These are phyloP conservation scores for Boloria euphrosyne DNA, from an alignment of 2,888 invertebrate genomes.

Conservation along the genomic window DNA sequence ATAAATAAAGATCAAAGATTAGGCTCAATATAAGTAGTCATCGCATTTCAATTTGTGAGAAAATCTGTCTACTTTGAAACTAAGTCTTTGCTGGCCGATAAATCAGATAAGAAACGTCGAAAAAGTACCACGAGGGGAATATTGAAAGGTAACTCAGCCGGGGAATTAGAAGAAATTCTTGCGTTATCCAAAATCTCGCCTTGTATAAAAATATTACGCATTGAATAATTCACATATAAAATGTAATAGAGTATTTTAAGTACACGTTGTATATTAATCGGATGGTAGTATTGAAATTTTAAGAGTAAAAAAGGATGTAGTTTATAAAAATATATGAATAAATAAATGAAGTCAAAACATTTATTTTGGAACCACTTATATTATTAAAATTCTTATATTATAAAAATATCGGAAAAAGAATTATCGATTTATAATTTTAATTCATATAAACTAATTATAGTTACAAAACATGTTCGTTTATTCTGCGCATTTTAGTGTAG, in stretches of 20 bases:
- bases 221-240: conserved; percentile 14
- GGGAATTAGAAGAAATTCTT: conserved; percentile 23
- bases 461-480: no score
- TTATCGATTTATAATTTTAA: no score
- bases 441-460: no score
- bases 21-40: conserved; percentile 19
- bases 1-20: conserved; percentile 22
- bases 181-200: conserved; percentile 22
- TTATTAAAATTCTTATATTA: no score
- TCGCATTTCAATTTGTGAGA: conserved; percentile 23
- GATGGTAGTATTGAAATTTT: neutral
- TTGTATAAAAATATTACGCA: conserved; percentile 17
- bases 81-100: conserved; percentile 24
- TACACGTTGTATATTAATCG: neutral
- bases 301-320: neutral
- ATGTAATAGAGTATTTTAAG: conserved; percentile 7
- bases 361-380: no score
- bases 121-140: conserved; percentile 37
- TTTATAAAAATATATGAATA: neutral
- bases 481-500: no score
- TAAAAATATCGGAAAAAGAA: no score
- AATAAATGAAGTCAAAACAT: no score
- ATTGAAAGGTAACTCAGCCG: conserved; percentile 35
- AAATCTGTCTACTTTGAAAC: conserved; percentile 22
- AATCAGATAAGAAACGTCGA: conserved; percentile 37